Conservation (phyloP, 2,113 vertebrate genomes). For the Sinocyclocheilus maitianheensis region DNA sequence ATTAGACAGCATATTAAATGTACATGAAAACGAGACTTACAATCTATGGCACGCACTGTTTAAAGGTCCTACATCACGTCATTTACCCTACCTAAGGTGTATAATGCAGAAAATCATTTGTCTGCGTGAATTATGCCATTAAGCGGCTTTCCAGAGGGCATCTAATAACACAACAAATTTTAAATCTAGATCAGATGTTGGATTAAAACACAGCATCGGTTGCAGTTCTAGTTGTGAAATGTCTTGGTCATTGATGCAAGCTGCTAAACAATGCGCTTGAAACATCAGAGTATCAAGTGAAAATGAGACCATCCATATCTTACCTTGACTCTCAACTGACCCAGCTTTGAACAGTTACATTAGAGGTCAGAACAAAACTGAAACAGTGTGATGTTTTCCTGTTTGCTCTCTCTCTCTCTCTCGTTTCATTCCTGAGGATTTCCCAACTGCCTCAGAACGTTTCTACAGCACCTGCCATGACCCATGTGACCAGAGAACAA, state of each 20-base stretch:
- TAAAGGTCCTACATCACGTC: too few relatives aligned
- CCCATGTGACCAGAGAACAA: slow-evolving; percentile 45
- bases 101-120: background rate
- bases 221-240: background rate
- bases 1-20: too few relatives aligned
- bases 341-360: background rate
- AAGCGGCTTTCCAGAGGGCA: background rate
- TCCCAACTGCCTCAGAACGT: background rate
- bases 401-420: slow-evolving; percentile 9
- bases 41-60: too few relatives aligned
- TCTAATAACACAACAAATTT: background rate
- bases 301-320: background rate
- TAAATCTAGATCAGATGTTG: background rate
- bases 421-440: background rate
- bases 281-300: background rate
- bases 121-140: background rate
- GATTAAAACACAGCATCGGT: background rate
- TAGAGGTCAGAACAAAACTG: slow-evolving; percentile 25
- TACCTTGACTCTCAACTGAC: background rate
- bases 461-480: slow-evolving; percentile 5
- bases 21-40: too few relatives aligned
- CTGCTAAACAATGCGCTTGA: background rate
- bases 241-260: background rate
- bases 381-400: background rate
- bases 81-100: too few relatives aligned